phyloP scores from a whole-genome alignment of 92 coral and sea anemone species.

The Isaurus tuberculatus region DNA sequence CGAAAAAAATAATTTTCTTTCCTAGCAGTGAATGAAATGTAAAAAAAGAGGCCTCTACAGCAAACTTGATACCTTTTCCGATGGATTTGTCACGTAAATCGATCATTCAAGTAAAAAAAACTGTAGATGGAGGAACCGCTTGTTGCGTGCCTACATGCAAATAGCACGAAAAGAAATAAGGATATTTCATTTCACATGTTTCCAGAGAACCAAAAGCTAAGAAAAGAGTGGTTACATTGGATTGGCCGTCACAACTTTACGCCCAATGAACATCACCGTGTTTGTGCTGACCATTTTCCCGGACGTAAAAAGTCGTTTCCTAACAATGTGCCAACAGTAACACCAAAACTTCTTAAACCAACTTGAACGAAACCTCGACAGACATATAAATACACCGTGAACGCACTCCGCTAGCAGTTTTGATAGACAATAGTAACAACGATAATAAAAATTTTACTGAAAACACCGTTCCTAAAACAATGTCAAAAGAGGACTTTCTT shows the following conservation, averaged over 20 bases:
- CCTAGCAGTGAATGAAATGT: slow-evolving; percentile 2
- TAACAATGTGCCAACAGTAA: slow-evolving; percentile 32
- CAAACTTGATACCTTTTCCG: background rate
- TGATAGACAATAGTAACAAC: slow-evolving; percentile 14
- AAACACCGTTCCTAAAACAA: slow-evolving; percentile 15
- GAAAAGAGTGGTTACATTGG: slow-evolving; percentile 42
- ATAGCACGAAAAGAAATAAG: slow-evolving; percentile 9
- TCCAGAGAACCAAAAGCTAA: slow-evolving; percentile 4
- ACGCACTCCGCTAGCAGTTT: slow-evolving; percentile 23
- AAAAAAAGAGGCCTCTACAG: slow-evolving; percentile 1
- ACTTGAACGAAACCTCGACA: background rate
- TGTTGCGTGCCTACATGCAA: slow-evolving; percentile 29
- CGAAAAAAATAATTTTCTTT: background rate
- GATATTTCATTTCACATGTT: slow-evolving; percentile 8
- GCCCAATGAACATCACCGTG: slow-evolving; percentile 36
- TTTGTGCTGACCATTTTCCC: slow-evolving; percentile 33
- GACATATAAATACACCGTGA: slow-evolving; percentile 23
- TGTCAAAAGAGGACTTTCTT: background rate
- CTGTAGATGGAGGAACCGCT: slow-evolving; percentile 13
- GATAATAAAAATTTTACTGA: background rate
- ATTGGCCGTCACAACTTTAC: slow-evolving; percentile 34
- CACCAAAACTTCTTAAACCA: slow-evolving; percentile 37
- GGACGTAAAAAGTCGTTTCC: slow-evolving; percentile 15
- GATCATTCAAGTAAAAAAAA: slow-evolving; percentile 9
- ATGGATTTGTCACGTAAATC: slow-evolving; percentile 1